Percentiles rank a stretch among this genome's conserved stretches.
Conservation (phyloP, 2,113 vertebrate species). For the Laterallus jamaicensis region DNA sequence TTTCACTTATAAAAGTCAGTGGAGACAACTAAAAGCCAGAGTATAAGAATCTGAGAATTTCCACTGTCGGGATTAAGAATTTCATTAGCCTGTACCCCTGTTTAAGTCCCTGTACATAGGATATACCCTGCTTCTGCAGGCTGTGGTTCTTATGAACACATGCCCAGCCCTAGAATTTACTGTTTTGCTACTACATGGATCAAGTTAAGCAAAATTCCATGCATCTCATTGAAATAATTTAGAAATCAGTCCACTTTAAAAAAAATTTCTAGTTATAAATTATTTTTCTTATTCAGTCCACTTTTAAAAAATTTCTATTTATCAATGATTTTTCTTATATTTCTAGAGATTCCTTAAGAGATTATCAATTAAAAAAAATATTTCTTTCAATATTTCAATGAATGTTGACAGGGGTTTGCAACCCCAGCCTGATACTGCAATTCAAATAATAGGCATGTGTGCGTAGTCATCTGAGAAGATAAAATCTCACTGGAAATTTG, state of each 20-base stretch:
- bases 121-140: background rate
- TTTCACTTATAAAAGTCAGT: background rate
- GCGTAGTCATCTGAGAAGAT: background rate
- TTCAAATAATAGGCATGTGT: background rate
- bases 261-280: background rate
- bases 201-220: background rate
- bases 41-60: background rate
- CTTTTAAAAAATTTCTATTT: background rate
- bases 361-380: background rate
- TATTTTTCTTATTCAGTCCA: background rate
- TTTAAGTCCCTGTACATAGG: background rate
- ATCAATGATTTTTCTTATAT: background rate
- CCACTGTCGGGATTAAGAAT: background rate
- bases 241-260: rapidly evolving
- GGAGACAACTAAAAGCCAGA: background rate
- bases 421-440: background rate
- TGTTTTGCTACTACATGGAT: background rate
- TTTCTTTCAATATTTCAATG: background rate
- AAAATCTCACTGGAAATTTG: background rate
- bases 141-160: background rate
- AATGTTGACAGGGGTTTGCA: background rate
- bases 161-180: background rate
- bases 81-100: background rate
- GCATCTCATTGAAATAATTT: background rate
- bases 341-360: background rate